A percentile compares a stretch with the other conserved stretches of the same genome.
These are phyloP conservation scores for Lordiphosa stackelbergi DNA, from an alignment of 1,140 invertebrate species.

Conservation along the genomic window DNA sequence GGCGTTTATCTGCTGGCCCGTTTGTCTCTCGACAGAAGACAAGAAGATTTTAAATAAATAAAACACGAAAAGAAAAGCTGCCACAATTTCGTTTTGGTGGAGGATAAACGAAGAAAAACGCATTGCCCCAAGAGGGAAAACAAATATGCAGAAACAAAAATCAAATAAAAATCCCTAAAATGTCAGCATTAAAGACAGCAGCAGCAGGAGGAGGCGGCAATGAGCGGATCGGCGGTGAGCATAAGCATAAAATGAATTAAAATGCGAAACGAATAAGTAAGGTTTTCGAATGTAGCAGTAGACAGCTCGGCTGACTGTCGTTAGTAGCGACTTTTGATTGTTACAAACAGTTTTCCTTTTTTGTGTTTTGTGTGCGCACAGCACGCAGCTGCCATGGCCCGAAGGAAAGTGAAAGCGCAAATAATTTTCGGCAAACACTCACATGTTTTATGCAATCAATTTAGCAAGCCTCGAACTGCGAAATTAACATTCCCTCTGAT, in stretches of 20 bases:
- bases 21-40: slow-evolving; percentile 2
- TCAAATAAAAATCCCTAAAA: slow-evolving; percentile 36
- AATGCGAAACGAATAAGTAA: slow-evolving; percentile 23
- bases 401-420: slow-evolving; percentile 40
- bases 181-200: slow-evolving; percentile 12
- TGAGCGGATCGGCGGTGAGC: slow-evolving; percentile 10
- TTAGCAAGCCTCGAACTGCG: slow-evolving; percentile 7
- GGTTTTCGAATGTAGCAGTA: not conserved
- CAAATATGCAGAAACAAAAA: slow-evolving; percentile 21
- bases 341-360: slow-evolving; percentile 25
- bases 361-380: slow-evolving; percentile 1
- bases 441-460: slow-evolving; percentile 7
- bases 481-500: slow-evolving; percentile 11
- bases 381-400: slow-evolving; percentile 24
- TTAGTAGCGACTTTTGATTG: slow-evolving; percentile 51
- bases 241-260: slow-evolving; percentile 42
- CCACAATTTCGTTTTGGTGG: slow-evolving; percentile 14
- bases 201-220: slow-evolving; percentile 8
- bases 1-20: slow-evolving; percentile 19
- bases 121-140: not conserved
- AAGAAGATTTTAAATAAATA: slow-evolving; percentile 28
- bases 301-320: slow-evolving; percentile 28
- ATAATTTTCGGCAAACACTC: slow-evolving; percentile 19
- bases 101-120: slow-evolving; percentile 10
- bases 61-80: slow-evolving; percentile 13